These are phyloP conservation scores for Limnephilus rhombicus DNA, from an alignment of 2,888 invertebrate species.

Conservation along the genomic window DNA sequence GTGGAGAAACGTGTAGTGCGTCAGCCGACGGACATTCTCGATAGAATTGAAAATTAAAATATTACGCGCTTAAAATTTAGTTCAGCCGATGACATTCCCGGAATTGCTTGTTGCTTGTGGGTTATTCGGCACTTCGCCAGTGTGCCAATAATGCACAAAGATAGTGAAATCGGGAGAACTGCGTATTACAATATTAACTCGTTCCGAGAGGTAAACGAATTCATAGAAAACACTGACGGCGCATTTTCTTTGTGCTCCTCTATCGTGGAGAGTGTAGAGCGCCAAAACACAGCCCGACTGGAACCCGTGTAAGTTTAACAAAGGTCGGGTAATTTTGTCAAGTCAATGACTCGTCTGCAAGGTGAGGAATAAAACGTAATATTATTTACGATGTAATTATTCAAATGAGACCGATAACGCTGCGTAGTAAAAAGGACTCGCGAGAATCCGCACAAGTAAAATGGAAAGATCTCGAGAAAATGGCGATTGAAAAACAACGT, in stretches of 20 bases:
- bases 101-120: neutral
- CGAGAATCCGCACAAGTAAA: neutral
- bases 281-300: neutral
- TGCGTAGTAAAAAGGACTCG: conserved; percentile 14
- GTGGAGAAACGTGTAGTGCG: neutral
- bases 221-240: conserved; percentile 46
- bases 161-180: conserved; percentile 39
- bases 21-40: neutral
- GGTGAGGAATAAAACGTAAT: conserved; percentile 3
- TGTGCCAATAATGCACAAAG: conserved; percentile 46
- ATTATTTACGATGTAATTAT: conserved; percentile 24
- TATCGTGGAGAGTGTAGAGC: conserved; percentile 22
- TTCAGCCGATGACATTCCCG: conserved; percentile 6
- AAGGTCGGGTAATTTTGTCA: conserved; percentile 20
- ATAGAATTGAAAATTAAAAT: neutral
- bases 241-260: conserved; percentile 40
- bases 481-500: neutral
- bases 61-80: neutral
- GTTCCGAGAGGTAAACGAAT: conserved; percentile 24
- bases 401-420: conserved; percentile 3
- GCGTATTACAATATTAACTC: conserved; percentile 41
- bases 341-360: conserved; percentile 30
- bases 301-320: conserved; percentile 33
- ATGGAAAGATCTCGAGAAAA: neutral
- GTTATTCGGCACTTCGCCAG: conserved; percentile 49